Conservation (phyloP, 2,797 vertebrate species). For the Danio jaintianensis region DNA sequence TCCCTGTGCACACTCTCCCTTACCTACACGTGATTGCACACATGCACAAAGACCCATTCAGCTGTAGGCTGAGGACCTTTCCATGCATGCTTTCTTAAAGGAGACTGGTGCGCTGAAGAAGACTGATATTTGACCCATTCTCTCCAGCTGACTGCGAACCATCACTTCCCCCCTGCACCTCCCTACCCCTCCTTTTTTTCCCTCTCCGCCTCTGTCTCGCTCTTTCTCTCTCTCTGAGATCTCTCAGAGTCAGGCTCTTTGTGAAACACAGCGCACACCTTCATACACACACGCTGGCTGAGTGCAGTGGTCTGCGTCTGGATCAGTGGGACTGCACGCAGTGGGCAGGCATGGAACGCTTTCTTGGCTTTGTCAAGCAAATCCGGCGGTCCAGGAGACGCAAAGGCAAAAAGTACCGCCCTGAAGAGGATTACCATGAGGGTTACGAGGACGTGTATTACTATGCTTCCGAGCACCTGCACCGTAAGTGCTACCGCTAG, state of each 20-base stretch:
- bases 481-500: conserved; percentile 80
- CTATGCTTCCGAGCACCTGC: conserved; percentile 92
- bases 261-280: conserved; percentile 47
- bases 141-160: conserved; percentile 45
- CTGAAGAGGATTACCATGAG: conserved; percentile 97
- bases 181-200: conserved; percentile 9
- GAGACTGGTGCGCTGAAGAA: conserved; percentile 19
- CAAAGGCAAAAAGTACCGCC: conserved; percentile 95
- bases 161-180: conserved; percentile 18
- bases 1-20: conserved; percentile 50
- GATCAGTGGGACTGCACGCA: conserved; percentile 39
- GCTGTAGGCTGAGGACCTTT: conserved; percentile 38
- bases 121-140: conserved; percentile 62
- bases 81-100: conserved; percentile 30
- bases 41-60: conserved; percentile 47
- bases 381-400: conserved; percentile 90
- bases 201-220: conserved; percentile 38
- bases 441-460: conserved; percentile 99
- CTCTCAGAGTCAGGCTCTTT: conserved; percentile 48
- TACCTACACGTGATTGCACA: conserved; percentile 36
- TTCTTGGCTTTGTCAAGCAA: conserved; percentile 92
- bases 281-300: conserved; percentile 49
- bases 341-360: conserved; percentile 87
- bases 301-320: conserved; percentile 33
- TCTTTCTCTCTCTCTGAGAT: conserved; percentile 31